Evolutionary conservation across 2,888 invertebrate species (phyloP).

Genomic region (Allacma fusca): DNA sequence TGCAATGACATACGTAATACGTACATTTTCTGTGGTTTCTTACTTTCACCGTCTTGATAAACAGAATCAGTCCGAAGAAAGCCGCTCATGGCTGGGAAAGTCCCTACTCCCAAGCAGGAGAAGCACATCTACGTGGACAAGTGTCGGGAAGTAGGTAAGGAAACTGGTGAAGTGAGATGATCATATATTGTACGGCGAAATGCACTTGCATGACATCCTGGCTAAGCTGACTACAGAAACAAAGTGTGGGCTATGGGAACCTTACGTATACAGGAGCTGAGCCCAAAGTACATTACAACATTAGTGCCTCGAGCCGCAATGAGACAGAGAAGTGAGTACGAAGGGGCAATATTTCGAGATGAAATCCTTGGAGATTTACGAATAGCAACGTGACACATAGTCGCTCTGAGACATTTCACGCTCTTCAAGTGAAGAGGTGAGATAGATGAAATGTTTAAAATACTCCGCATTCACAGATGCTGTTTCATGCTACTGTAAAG

Average conservation of each 20-base stretch:
- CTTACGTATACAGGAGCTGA: background rate
- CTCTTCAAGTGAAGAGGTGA: slow-evolving; percentile 30
- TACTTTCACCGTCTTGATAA: background rate
- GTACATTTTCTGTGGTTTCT: background rate
- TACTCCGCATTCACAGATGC: slow-evolving; percentile 2
- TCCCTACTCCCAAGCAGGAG: background rate
- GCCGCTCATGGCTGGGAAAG: background rate
- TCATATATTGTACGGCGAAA: background rate
- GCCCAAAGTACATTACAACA: slow-evolving; percentile 9
- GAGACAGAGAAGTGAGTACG: slow-evolving; percentile 24
- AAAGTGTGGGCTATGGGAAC: background rate
- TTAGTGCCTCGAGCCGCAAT: background rate
- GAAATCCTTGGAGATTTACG: slow-evolving; percentile 48
- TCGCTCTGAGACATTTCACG: slow-evolving; percentile 47
- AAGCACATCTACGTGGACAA: background rate
- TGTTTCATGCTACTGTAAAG: background rate
- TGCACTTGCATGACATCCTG: background rate
- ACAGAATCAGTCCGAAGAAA: background rate
- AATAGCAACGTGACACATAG: slow-evolving; percentile 48
- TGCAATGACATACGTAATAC: background rate
- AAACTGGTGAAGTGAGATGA: background rate
- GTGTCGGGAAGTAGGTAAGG: background rate
- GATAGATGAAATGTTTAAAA: slow-evolving; percentile 38
- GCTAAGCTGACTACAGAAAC: background rate
- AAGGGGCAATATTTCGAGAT: slow-evolving; percentile 47